A percentile compares a stretch with the other conserved stretches of the same genome.
Conservation (phyloP, 2,888 invertebrate species). For the Galerucella pusilla region DNA sequence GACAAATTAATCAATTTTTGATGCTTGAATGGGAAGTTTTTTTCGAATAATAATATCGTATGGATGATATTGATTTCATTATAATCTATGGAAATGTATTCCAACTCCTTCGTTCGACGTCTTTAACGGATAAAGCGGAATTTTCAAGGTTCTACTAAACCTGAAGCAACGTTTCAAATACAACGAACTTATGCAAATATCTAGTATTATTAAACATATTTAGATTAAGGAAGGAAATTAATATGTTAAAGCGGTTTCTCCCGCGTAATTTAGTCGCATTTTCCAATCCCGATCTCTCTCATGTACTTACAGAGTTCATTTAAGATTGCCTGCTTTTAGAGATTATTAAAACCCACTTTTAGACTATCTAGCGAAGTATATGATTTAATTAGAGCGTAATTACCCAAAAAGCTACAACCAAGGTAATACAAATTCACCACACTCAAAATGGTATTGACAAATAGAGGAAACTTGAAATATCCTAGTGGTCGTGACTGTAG, state of each 20-base stretch:
- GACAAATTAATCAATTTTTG: too few relatives aligned
- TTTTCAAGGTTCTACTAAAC: conserved; percentile 59
- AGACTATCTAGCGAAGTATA: conserved; percentile 2
- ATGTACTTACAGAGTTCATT: conserved; percentile 34
- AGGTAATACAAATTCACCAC: not conserved
- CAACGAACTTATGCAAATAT: conserved; percentile 65
- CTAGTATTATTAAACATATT: conserved; percentile 57
- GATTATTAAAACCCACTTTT: conserved; percentile 17
- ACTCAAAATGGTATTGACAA: not conserved
- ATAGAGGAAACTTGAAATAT: not conserved
- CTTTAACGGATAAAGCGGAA: conserved; percentile 48
- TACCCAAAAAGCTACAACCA: not conserved
- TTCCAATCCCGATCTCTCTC: conserved; percentile 59
- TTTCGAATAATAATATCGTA: not conserved
- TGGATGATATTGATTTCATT: not conserved
- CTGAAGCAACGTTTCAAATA: conserved; percentile 65
- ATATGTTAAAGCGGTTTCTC: conserved; percentile 41
- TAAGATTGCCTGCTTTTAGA: conserved; percentile 25
- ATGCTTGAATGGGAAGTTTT: not conserved
- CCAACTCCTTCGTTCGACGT: conserved; percentile 35
- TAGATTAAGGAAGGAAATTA: conserved; percentile 56
- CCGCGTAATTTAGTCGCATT: conserved; percentile 58
- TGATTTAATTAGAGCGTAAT: not conserved
- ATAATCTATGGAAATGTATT: conserved; percentile 28
- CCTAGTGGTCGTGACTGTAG: too few relatives aligned